These are phyloP conservation scores for Bucco capensis DNA, from an alignment of 2,113 vertebrate genomes.

Conservation along the genomic window DNA sequence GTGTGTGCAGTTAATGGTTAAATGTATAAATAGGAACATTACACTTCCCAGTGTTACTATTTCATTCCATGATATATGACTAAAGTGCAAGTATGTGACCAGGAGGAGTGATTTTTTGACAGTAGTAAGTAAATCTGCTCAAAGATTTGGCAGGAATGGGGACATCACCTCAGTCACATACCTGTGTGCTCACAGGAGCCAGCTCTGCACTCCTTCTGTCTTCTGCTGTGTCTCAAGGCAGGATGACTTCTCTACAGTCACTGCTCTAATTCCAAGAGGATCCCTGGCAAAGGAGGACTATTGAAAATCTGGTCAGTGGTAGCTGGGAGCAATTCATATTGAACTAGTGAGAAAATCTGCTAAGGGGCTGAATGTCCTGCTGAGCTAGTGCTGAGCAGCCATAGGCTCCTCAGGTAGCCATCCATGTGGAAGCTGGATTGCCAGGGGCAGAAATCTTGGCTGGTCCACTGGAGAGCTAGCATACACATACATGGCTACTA, in stretches of 20 bases:
- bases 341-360: not conserved
- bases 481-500: not conserved
- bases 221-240: not conserved
- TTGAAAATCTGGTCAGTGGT: not conserved
- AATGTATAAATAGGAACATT: conserved; percentile 15
- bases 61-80: not conserved
- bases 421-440: not conserved
- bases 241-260: not conserved
- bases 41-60: not conserved
- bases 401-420: accelerated
- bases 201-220: not conserved
- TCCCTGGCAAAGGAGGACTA: not conserved
- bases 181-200: not conserved
- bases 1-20: not conserved
- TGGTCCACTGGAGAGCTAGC: not conserved
- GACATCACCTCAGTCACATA: not conserved
- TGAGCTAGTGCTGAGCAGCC: not conserved
- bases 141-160: not conserved
- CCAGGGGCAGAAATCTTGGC: not conserved
- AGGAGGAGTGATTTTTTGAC: not conserved
- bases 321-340: not conserved
- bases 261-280: not conserved
- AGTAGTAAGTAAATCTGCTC: not conserved
- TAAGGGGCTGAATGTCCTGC: not conserved
- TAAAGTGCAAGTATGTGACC: not conserved